These are phyloP conservation scores for Chelon labrosus DNA, from an alignment of 2,797 vertebrate species.

Conservation along the genomic window DNA sequence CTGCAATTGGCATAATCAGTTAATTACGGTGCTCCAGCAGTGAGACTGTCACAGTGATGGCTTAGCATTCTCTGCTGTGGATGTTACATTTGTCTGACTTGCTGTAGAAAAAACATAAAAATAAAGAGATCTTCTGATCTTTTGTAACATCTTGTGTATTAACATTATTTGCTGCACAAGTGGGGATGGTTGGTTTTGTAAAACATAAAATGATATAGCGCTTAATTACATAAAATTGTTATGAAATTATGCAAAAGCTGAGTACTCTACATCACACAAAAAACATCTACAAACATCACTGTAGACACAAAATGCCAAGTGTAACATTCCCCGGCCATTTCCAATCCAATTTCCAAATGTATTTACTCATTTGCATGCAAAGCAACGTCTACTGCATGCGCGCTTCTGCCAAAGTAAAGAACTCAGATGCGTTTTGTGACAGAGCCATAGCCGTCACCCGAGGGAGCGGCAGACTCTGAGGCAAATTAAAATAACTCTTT, in stretches of 20 bases:
- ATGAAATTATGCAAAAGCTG: neutral
- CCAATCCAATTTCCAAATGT: neutral
- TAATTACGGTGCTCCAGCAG: conserved; percentile 67
- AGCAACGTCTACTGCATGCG: conserved; percentile 2
- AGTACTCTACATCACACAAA: neutral
- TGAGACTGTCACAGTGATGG: conserved; percentile 34
- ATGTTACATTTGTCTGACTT: conserved; percentile 27
- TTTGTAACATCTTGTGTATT: conserved; percentile 1
- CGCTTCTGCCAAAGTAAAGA: neutral
- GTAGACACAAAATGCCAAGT: too few species aligned
- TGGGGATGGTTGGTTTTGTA: neutral
- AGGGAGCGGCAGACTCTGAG: neutral
- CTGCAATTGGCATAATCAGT: conserved; percentile 66
- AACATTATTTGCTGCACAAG: neutral
- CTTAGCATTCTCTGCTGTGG: conserved; percentile 22
- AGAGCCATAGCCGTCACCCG: neutral
- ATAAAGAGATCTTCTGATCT: conserved; percentile 16
- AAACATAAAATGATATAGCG: neutral
- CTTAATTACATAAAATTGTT: conserved; percentile 1
- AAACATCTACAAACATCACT: neutral
- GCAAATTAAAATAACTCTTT: conserved; percentile 13
- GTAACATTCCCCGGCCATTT: neutral
- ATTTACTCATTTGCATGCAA: neutral
- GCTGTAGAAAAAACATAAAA: neutral
- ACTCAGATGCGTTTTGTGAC: neutral